Evolutionary conservation across 2,888 invertebrate genomes (phyloP).

Genomic region (Lampropteryx suffumata): DNA sequence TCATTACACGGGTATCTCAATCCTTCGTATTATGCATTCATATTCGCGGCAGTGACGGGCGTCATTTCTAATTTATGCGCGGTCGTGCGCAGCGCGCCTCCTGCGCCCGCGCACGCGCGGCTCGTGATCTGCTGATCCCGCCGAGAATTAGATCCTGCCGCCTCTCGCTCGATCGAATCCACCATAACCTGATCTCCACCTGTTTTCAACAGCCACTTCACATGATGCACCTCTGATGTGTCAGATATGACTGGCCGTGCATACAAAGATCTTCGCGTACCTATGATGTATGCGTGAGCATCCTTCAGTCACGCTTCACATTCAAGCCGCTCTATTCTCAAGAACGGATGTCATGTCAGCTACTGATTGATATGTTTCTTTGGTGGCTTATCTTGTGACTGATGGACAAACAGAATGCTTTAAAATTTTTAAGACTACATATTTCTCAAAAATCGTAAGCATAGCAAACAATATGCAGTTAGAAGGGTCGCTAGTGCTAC

Average conservation of each 20-base stretch:
- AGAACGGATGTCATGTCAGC: slow-evolving; percentile 41
- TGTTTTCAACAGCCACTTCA: slow-evolving; percentile 19
- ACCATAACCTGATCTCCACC: slow-evolving; percentile 37
- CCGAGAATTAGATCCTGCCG: slow-evolving; percentile 61
- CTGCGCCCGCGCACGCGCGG: slow-evolving; percentile 44
- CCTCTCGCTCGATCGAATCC: slow-evolving; percentile 40
- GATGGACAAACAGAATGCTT: no score
- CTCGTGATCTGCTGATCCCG: slow-evolving; percentile 60
- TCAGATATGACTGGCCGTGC: slow-evolving; percentile 34
- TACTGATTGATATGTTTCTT: slow-evolving; percentile 58
- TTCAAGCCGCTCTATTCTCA: slow-evolving; percentile 45
- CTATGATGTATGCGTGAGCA: slow-evolving; percentile 53
- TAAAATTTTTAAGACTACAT: no score
- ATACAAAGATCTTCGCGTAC: slow-evolving; percentile 50
- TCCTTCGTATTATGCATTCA: slow-evolving; percentile 34
- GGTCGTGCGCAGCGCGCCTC: slow-evolving; percentile 62
- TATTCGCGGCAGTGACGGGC: slow-evolving; percentile 39
- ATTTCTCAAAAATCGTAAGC: no score
- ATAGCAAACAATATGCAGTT: no score
- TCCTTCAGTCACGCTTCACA: slow-evolving; percentile 56
- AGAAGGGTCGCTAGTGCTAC: no score
- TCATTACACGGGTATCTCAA: slow-evolving; percentile 34
- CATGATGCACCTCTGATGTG: slow-evolving; percentile 19
- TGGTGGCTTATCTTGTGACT: slow-evolving; percentile 9
- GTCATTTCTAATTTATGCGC: slow-evolving; percentile 69